A percentile compares a stretch with the other conserved stretches of the same genome.
Evolutionary conservation across 2,888 invertebrate genomes (phyloP).

Genomic region (Athetis lepigone): DNA sequence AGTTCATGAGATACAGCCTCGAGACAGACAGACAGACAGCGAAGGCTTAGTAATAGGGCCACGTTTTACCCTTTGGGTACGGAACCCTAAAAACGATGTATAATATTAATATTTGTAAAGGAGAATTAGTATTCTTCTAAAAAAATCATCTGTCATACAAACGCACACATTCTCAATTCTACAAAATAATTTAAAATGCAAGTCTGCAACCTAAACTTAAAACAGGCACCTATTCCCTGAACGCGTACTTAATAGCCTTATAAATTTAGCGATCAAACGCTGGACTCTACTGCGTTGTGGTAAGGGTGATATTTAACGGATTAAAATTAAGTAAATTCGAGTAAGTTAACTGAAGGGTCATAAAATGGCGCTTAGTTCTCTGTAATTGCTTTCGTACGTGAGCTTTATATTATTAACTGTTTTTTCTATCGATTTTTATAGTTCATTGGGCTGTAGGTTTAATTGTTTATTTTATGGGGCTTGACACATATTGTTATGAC

Average conservation of each 20-base stretch:
- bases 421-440: conserved; percentile 39
- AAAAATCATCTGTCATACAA: conserved; percentile 43
- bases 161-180: conserved; percentile 41
- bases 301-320: conserved; percentile 45
- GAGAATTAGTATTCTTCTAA: too few relatives aligned
- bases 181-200: conserved; percentile 68
- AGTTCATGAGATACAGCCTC: too few relatives aligned
- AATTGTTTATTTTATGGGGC: too few relatives aligned
- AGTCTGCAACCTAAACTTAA: conserved; percentile 66
- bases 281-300: conserved; percentile 24
- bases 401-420: conserved; percentile 68
- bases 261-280: conserved; percentile 49
- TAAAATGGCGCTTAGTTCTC: conserved; percentile 73
- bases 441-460: too few relatives aligned
- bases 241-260: conserved; percentile 65
- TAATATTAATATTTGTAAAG: too few relatives aligned
- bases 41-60: too few relatives aligned
- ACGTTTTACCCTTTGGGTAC: too few relatives aligned
- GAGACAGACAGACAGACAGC: too few relatives aligned
- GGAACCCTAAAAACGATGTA: too few relatives aligned
- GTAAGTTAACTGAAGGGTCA: conserved; percentile 63
- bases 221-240: conserved; percentile 58
- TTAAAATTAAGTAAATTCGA: conserved; percentile 60
- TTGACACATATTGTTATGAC: too few relatives aligned
- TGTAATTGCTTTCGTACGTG: conserved; percentile 72